Evolutionary conservation across 2,113 vertebrate genomes (phyloP).

Genomic region (Kryptolebias marmoratus): DNA sequence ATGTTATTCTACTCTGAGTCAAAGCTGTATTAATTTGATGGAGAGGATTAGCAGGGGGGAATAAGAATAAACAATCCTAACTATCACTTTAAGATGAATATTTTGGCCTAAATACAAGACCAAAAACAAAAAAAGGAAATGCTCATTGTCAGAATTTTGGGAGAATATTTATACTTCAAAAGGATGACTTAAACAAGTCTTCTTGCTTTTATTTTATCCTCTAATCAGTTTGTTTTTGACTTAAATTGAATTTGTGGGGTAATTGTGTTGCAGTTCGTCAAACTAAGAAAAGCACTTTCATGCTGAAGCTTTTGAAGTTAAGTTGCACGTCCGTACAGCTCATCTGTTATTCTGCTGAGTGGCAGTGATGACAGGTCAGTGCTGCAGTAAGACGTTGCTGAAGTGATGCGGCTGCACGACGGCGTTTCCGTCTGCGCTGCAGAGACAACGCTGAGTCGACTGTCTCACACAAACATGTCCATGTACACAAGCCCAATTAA

Average conservation of each 20-base stretch:
- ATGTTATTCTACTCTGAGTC: no score
- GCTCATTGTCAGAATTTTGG: no score
- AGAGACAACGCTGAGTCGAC: slow-evolving; percentile 59
- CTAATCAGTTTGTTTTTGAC: not conserved
- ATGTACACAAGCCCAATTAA: slow-evolving; percentile 1
- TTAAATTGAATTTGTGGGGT: not conserved
- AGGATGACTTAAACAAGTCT: no score
- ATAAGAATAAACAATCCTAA: no score
- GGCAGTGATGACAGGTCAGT: slow-evolving; percentile 28
- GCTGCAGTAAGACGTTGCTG: slow-evolving; percentile 16
- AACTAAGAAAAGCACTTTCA: not conserved
- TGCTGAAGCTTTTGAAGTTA: slow-evolving; percentile 18
- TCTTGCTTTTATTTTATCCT: no score
- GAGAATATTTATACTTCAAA: no score
- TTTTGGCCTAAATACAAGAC: no score
- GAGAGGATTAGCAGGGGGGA: no score
- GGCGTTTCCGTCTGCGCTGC: slow-evolving; percentile 44
- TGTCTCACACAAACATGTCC: not conserved
- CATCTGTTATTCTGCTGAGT: slow-evolving; percentile 14
- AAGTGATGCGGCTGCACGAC: slow-evolving; percentile 35
- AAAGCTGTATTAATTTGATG: no score
- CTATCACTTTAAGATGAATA: no score
- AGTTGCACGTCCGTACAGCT: slow-evolving; percentile 1
- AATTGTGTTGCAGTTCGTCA: not conserved
- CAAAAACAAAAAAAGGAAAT: no score